Base-by-base conservation (phyloP, 1,140 invertebrate genomes). In the Heliconius nattereri region DNA sequence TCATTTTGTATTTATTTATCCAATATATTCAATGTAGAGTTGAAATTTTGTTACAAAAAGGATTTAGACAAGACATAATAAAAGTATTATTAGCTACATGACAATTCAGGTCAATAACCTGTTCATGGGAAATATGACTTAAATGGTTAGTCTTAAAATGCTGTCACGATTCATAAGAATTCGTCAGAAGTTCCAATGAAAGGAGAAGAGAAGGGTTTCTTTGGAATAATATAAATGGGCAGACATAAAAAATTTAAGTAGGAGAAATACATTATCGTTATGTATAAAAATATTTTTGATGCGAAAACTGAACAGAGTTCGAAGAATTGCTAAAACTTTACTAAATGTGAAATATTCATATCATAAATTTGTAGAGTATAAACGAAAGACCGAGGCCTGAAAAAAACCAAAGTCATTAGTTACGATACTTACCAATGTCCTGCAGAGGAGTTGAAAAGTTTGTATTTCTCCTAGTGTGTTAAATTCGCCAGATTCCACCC, bases 391-490 rank as follows among this genome's bases (percentile, higher is more conserved):
- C 9, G 29, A 66, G 60, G 29, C 11, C 60, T 66, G 54, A 60
- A 60, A 66, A 3, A 2, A 26, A n/a, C 16, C 3, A 66, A 16
- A 66, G 5, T 66, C 26, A 29, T 66, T 66, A 66, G 23, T 29
- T 66, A 23, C 26, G 23, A 66, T 66, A 66, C 60, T 26, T 29
- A 66, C 60, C 60, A 66, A 66, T 26, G 29, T 66, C 60, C 26
- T 66, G 54, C 23, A 66, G 60, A 23, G 54, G 23, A 54, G 45
- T 52, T 75, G 74, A 76, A 57, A 78, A 74, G 71, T 66, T 75
- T 66, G 1, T 66, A 66, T 29, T 66, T 66, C 60, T 57, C 6
- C n/a, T n/a, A 29, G 23, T 66, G 13, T 29, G 13, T 29, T 29
- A 11, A 66, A 66, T 66, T 66, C 60, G 26, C 60, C 60, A 66